These are phyloP conservation scores for Syritta pipiens DNA, from an alignment of 2,888 invertebrate genomes.

Conservation along the genomic window DNA sequence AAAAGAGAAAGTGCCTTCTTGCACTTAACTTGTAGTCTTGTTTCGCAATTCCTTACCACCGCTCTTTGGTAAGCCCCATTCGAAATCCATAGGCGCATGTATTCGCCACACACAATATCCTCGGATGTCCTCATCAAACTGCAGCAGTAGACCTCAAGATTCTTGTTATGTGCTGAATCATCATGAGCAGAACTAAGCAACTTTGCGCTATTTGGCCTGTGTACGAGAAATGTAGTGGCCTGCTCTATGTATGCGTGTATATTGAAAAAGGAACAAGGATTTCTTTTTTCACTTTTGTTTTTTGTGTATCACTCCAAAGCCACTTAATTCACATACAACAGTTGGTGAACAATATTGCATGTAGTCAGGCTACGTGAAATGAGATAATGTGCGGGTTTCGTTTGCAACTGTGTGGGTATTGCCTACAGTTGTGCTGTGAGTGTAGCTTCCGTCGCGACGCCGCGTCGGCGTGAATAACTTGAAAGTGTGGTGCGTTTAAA, in stretches of 20 bases:
- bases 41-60: constrained; percentile 45
- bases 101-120: constrained; percentile 29
- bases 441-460: no score
- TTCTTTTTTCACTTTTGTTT: constrained; percentile 4
- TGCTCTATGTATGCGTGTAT: constrained; percentile 12
- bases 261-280: constrained; percentile 8
- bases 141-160: constrained; percentile 51
- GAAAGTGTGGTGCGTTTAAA: constrained; percentile 4
- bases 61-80: constrained; percentile 19
- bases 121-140: constrained; percentile 60
- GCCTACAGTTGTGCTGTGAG: not conserved
- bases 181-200: constrained; percentile 45
- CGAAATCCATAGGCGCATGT: constrained; percentile 48
- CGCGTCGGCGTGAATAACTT: constrained; percentile 27
- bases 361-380: constrained; percentile 16
- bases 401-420: not conserved
- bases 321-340: constrained; percentile 64
- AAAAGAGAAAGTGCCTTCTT: constrained; percentile 71
- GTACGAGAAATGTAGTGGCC: constrained; percentile 25
- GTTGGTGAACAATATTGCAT: constrained; percentile 51
- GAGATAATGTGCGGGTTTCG: constrained; percentile 10
- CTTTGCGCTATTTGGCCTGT: constrained; percentile 23
- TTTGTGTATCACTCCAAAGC: constrained; percentile 17
- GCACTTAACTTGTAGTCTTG: constrained; percentile 71
- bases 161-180: constrained; percentile 64